phyloP scores from a whole-genome alignment of 1,140 invertebrate genomes.

The Saccostrea cuccullata region DNA sequence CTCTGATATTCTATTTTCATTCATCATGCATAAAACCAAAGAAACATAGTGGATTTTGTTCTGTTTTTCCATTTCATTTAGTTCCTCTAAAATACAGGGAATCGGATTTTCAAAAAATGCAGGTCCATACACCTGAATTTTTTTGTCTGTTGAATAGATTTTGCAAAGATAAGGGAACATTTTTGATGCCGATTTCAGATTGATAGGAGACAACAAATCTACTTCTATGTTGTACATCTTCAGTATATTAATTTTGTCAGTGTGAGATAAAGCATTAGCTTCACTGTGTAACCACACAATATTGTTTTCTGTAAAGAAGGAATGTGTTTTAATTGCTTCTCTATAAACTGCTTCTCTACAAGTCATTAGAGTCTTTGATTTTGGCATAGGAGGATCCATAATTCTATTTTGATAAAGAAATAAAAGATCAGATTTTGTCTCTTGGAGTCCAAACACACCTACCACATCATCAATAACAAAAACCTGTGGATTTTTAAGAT shows the following conservation, averaged over 20 bases:
- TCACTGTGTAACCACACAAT: neutral
- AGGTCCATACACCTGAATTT: neutral
- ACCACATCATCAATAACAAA: constrained; percentile 39
- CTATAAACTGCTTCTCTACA: neutral
- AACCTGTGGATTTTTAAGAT: neutral
- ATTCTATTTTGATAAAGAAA: neutral
- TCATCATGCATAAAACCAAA: constrained; percentile 13
- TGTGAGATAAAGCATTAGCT: neutral
- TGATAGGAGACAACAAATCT: neutral
- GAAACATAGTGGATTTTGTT: constrained; percentile 21
- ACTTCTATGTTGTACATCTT: neutral
- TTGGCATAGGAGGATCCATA: neutral
- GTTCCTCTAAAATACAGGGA: neutral
- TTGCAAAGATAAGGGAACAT: neutral
- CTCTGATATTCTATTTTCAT: neutral
- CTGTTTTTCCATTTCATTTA: neutral
- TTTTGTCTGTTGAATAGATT: neutral
- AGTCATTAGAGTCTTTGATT: neutral
- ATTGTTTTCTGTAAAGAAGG: neutral
- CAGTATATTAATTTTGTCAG: neutral
- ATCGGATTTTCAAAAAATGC: neutral
- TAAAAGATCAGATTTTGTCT: neutral
- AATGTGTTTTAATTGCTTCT: neutral
- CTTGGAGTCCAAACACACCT: neutral
- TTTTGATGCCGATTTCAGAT: neutral